Evolutionary conservation across 2,113 vertebrate species (phyloP), one percentile per base, ranked within the genome.

Genomic region (Paradoxurus hermaphroditus): DNA sequence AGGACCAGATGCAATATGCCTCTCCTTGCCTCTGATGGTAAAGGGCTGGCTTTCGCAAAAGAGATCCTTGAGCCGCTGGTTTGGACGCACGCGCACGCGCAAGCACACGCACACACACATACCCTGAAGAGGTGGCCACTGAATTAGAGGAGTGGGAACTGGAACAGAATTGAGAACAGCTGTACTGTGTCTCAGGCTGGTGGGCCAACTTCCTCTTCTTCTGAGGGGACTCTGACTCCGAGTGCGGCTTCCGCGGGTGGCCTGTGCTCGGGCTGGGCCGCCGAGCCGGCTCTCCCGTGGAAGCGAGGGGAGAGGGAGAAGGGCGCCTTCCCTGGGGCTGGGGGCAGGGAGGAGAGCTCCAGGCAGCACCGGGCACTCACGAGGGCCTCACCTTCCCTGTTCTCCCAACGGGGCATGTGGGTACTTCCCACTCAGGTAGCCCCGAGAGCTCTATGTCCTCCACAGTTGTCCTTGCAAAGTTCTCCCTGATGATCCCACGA

Each of bases 31-130:
- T 92, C 27, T 63, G 70, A 46, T 36, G 82, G 63, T 39, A 51
- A 79, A 90, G 16, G 68, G 63, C 5, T 25, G 67, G 36, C 79
- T 92, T 93, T 89, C 70, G 44, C 39, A 53, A 62, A 70, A 87
- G 34, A 77, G 8, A 56, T 7, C 9, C 21, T 94, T 62, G 39
- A 23, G 78, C 51, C 59, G 82, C 49, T 73, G 39, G 46, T 21
- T 73, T 7, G 21, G 2, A 56, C 4, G 7, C 31, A 39, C 11
- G 5, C n/a, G 13, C 46, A 25, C 36, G 25, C 29, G 25, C 29
- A 29, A 36, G 34, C 19, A 59, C 0, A 25, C 31, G 5, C 79
- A 16, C 31, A 15, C 11, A 1, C 41, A 18, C 15, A 6, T 31
- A 13, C 10, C 2, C 7, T 2, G 16, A 41, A 73, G 53, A 79